Evolutionary conservation across 2,888 invertebrate species (phyloP).

Genomic region (Flabesymbios commensalis): DNA sequence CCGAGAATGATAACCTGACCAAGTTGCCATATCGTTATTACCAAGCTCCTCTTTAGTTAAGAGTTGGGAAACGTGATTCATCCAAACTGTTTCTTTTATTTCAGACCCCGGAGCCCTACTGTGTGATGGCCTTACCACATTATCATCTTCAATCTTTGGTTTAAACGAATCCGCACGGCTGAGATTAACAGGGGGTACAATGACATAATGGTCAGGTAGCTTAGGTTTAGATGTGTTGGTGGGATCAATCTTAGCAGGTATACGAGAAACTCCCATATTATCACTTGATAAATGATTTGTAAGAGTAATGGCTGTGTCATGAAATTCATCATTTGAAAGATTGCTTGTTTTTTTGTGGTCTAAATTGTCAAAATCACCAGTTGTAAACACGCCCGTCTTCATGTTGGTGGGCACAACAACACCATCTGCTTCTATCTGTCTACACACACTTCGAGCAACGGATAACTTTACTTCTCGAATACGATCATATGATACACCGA

Average conservation of each 20-base stretch:
- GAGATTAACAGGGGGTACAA: neutral
- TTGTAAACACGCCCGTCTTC: neutral
- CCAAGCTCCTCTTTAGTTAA: neutral
- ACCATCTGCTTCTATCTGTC: neutral
- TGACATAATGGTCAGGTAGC: neutral
- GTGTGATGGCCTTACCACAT: neutral
- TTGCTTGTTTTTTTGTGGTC: neutral
- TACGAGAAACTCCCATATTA: neutral
- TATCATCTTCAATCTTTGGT: neutral
- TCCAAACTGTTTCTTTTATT: neutral
- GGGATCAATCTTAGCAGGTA: neutral
- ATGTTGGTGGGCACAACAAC: neutral
- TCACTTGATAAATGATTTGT: neutral
- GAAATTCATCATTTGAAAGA: neutral
- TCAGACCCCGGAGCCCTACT: neutral
- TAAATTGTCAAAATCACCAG: conserved; percentile 1
- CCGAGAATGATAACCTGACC: conserved; percentile 8
- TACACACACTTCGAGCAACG: neutral
- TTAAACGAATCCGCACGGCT: neutral
- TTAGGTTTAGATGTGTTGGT: neutral
- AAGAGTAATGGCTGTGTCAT: neutral
- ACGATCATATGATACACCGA: neutral
- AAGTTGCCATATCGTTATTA: neutral
- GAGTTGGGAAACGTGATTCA: neutral
- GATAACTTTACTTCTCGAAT: neutral